Conservation (phyloP, 2,888 invertebrate genomes). For the Tetropium fuscum region DNA sequence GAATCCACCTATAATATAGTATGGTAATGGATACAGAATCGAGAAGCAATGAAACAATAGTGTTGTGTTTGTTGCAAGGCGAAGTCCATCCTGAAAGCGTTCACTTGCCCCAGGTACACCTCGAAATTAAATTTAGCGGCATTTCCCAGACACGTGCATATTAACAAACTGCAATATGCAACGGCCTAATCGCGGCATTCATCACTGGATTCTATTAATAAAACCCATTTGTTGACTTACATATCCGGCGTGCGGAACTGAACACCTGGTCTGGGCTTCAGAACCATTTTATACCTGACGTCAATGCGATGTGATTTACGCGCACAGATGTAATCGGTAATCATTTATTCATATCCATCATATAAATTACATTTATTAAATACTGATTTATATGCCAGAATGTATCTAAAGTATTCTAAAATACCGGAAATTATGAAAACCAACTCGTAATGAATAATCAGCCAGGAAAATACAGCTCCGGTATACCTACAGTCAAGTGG, state of each 20-base stretch:
- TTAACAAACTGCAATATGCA: constrained; percentile 45
- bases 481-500: too few species aligned
- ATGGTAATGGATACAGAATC: too few species aligned
- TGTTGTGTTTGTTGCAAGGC: constrained; percentile 8
- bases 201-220: constrained; percentile 50
- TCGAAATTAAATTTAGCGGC: constrained; percentile 18
- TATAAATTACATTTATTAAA: too few species aligned
- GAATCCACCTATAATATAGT: too few species aligned
- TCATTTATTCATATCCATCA: too few species aligned
- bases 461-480: too few species aligned
- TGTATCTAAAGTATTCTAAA: too few species aligned
- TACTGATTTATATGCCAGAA: too few species aligned
- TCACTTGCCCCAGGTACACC: constrained; percentile 12
- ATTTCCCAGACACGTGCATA: constrained; percentile 23
- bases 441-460: not conserved
- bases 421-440: too few species aligned
- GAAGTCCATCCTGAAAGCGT: constrained; percentile 7
- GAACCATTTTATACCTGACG: constrained; percentile 27
- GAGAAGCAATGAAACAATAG: too few species aligned
- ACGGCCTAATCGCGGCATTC: constrained; percentile 53
- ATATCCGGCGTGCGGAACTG: constrained; percentile 42
- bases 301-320: constrained; percentile 30
- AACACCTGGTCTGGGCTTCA: constrained; percentile 37
- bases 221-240: constrained; percentile 44
- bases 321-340: not conserved